Base-by-base conservation (phyloP, 2,797 vertebrate species). In the Melanotaenia maccullochi region DNA sequence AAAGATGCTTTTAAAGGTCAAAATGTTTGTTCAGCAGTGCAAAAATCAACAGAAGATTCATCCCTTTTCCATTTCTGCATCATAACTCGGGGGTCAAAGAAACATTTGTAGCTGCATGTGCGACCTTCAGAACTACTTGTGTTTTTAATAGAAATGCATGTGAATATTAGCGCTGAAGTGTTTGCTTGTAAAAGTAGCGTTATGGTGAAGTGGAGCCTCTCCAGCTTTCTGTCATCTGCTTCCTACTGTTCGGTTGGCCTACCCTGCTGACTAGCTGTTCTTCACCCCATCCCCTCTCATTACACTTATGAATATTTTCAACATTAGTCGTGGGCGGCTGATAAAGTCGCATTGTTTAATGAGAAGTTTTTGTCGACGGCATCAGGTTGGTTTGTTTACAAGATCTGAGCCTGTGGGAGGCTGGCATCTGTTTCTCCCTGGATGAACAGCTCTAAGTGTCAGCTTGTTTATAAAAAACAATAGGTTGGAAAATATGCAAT, bases 361-460 rank as follows among this genome's bases (percentile, higher is more conserved):
- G 79, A 90, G 81, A 69, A 74, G 85, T 83, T 85, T 82, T 74
- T 71, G 62, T 75, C 28, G 3, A 66, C 25, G 65, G 83, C 66
- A 55, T 86, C 84, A 84, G 86, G 82, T 87, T 73, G 79, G 82
- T 87, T 78, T 92, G 90, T 91, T 91, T 88, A 86, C 82, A 75
- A 77, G 75, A 76, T 89, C 71, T 78, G 66, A 62, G 75, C 84
- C 75, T 61, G 92, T 87, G 83, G 91, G 90, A 90, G 89, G 86
- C 73, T 84, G 89, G 92, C 93, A 93, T 93, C 92, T 93, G 93
- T 90, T 93, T 92, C 77, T 82, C 81, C 85, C 79, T 84, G 85
- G 89, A 84, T 91, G 80, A 54, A 73, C 79, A 82, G 77, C 77
- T 86, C 85, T 52, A 62, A 78, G 85, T 88, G 88, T 92, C 78